Conservation (phyloP, 2,797 vertebrate species). For the Zenarchopterus dispar region DNA sequence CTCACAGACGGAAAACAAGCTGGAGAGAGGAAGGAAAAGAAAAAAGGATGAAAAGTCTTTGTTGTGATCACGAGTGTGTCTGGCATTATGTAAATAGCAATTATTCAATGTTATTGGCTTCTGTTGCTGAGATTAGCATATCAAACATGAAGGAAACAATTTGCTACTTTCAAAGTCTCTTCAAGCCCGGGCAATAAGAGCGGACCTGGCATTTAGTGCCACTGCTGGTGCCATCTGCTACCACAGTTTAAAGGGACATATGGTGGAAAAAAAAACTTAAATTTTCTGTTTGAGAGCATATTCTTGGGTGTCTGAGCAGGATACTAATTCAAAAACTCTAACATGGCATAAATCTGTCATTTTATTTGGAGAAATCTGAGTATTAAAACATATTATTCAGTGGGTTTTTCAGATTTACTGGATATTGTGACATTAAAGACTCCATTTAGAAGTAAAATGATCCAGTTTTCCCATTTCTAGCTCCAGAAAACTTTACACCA, state of each 20-base stretch:
- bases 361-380: too few species aligned
- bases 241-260: slow-evolving; percentile 8
- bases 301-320: too few species aligned
- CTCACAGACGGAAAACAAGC: slow-evolving; percentile 41
- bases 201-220: slow-evolving; percentile 7
- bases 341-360: too few species aligned
- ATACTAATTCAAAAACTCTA: too few species aligned
- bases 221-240: slow-evolving; percentile 37
- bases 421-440: too few species aligned
- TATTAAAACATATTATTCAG: too few species aligned
- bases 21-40: slow-evolving; percentile 22
- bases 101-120: slow-evolving; percentile 77
- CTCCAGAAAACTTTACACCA: too few species aligned
- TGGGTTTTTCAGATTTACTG: too few species aligned
- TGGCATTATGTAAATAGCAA: slow-evolving; percentile 77
- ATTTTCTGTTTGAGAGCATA: too few species aligned
- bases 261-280: too few species aligned
- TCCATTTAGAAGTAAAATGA: too few species aligned
- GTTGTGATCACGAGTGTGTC: slow-evolving; percentile 60
- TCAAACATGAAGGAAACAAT: slow-evolving; percentile 60
- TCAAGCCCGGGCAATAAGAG: slow-evolving; percentile 34
- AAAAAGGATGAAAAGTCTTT: slow-evolving; percentile 53
- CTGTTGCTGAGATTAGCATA: slow-evolving; percentile 62
- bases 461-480: too few species aligned
- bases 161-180: slow-evolving; percentile 54